Evolutionary conservation across 1,140 invertebrate species (phyloP), one percentile per base, ranked within the genome.

Genomic region (Arion vulgaris): DNA sequence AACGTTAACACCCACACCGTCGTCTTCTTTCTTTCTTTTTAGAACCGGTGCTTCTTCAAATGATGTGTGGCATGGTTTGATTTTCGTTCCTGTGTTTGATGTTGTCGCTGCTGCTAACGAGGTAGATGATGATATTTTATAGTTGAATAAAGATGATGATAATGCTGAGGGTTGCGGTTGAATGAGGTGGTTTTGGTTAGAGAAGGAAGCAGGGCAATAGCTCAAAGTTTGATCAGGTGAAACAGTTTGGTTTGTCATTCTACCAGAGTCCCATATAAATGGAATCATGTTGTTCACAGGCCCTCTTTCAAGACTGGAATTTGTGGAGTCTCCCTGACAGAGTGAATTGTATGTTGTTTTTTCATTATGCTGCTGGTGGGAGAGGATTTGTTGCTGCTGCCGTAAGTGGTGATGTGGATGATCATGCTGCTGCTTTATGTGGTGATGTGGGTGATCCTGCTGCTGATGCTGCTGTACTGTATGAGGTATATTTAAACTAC

Each of bases 71-170:
- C 23, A 71, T 32, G 26, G 9, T 49, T 73, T 73, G 38, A 1
- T 39, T 39, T 73, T n/a, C 13, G 23, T 28, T 13, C 41, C 71
- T n/a, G 34, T 41, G 28, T 53, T 76, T 28, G 74, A 76, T 17
- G 39, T 76, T 41, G 74, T 28, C 1, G 62, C 62, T 34, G 62
- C 17, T 32, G 57, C 26, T 17, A 62, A 77, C 32, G 75, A 77
- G 49, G 51, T 23, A 1, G 77, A 45, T 38, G 78, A 39, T 5
- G 57, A 66, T 66, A 68, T 39, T 66, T 28, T 79, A 41, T 66
- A 68, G 34, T 38, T 79, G 36, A 66, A 76, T 68, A 41, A 41
- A 4, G 76, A 79, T 7, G 76, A 79, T 38, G 76, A 79, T 32
- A 49, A 75, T 39, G 73, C 36, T 49, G 74, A 76, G 66, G 76